Base-by-base conservation (phyloP, 2,797 vertebrate genomes). In the Eospalax fontanierii region DNA sequence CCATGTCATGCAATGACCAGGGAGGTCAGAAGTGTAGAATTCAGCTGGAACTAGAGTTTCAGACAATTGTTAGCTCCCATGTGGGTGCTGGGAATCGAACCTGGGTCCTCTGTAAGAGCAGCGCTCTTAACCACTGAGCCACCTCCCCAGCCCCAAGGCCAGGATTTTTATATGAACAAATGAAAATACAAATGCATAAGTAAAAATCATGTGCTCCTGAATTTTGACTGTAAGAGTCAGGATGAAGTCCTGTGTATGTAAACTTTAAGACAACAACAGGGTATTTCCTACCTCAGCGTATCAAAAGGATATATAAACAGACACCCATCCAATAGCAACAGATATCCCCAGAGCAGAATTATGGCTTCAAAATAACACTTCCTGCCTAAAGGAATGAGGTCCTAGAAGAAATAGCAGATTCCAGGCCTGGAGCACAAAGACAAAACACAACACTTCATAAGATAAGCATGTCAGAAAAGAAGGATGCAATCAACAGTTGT, bases 321-420 rank as follows among this genome's bases (percentile, higher is more conserved):
- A n/a, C 50, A 84, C 38, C 70, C 35, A 80, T 21, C 43, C 26
- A 57, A 90, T 28, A 90, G 71, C 57, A 96, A 21, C n/a, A 54
- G 74, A 71, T 16, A 93, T 40, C 6, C 57, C 66, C 84, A 88
- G 12, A 66, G 54, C 70, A 93, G 40, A n/a, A 93, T 66, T 83
- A 43, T 63, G 46, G 11, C 82, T 95, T 94, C 90, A 80, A 92
- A 88, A 63, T 89, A 89, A 61, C 6, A 93, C 54, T 88, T 85
- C 35, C 59, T 87, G 88, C 15, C 12, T 61, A 93, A 94, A 86
- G 19, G 63, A 92, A 63, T 16, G 86, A 83, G 19, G 12, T 87
- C 50, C 33, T 74, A 30, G 8, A 35, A 94, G 35, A 93, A 96
- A 94, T 2, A 90, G 70, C 46, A 82, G 57, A 78, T 46, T 88